A percentile compares a stretch with the other conserved stretches of the same genome.
These are phyloP conservation scores for Drosophila busckii DNA, from an alignment of 1,140 invertebrate species.

Conservation along the genomic window DNA sequence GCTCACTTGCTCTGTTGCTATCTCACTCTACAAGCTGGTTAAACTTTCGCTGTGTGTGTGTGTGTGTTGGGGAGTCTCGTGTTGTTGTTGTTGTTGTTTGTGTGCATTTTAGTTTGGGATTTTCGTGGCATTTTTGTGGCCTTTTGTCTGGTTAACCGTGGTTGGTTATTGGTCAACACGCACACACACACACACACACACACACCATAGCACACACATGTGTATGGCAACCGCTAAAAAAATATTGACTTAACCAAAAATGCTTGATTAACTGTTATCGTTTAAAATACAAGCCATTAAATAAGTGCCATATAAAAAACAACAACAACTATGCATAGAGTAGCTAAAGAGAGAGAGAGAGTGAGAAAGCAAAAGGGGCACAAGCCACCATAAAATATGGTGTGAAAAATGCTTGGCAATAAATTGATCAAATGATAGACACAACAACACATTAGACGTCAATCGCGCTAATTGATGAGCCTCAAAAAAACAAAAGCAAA, in stretches of 20 bases:
- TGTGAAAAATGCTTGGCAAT: slow-evolving; percentile 9
- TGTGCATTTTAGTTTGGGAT: slow-evolving; percentile 78
- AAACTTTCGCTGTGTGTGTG: slow-evolving; percentile 11
- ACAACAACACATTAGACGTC: too few relatives aligned
- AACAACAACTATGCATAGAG: neutral
- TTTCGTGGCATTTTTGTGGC: slow-evolving; percentile 79
- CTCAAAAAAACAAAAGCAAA: too few relatives aligned
- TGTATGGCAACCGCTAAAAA: slow-evolving; percentile 58
- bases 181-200: slow-evolving; percentile 19
- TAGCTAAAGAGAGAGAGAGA: neutral
- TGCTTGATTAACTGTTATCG: slow-evolving; percentile 69
- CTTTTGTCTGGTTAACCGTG: slow-evolving; percentile 79
- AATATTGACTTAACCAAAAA: slow-evolving; percentile 74
- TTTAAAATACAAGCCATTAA: slow-evolving; percentile 60
- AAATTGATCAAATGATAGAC: slow-evolving; percentile 15
- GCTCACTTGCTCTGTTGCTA: neutral
- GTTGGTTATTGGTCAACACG: slow-evolving; percentile 77
- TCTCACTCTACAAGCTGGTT: slow-evolving; percentile 16
- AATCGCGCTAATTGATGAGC: too few relatives aligned
- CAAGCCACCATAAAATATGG: neutral
- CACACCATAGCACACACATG: slow-evolving; percentile 6
- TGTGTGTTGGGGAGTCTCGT: too few relatives aligned
- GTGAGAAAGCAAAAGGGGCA: neutral
- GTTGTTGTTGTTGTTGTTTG: slow-evolving; percentile 51
- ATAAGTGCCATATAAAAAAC: slow-evolving; percentile 35